These are phyloP conservation scores for Brachionus plicatilis DNA, from an alignment of 1,140 invertebrate species.

Conservation along the genomic window DNA sequence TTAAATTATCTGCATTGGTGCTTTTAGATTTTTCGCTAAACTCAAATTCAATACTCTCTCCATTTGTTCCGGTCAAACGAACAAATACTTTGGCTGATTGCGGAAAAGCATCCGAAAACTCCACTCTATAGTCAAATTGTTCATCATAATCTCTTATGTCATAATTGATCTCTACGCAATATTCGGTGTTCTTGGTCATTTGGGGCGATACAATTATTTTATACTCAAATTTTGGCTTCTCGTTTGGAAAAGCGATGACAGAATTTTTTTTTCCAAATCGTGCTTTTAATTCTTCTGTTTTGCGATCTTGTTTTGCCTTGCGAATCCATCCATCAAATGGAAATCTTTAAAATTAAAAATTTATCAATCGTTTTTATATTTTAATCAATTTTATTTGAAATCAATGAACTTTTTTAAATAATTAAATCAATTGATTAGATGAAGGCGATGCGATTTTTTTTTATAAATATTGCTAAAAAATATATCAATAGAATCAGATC, in stretches of 20 bases:
- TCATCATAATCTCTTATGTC: background rate
- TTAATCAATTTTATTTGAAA: background rate
- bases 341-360: background rate
- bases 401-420: background rate
- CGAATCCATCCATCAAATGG: conserved; percentile 34
- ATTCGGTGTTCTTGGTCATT: conserved; percentile 19
- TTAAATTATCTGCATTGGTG: background rate
- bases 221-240: conserved; percentile 15
- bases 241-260: conserved; percentile 18
- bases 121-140: background rate
- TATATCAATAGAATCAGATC: too few species aligned
- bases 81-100: background rate
- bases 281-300: conserved; percentile 21
- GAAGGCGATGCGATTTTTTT: background rate
- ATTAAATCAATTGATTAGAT: background rate
- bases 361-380: background rate
- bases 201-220: background rate
- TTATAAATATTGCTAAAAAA: too few species aligned
- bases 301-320: conserved; percentile 20
- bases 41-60: background rate
- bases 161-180: background rate
- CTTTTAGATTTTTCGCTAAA: background rate
- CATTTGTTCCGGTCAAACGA: background rate
- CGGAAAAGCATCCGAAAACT: background rate
- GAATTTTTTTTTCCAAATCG: conserved; percentile 31